These are phyloP conservation scores for Vipera latastei DNA, from an alignment of 2,797 vertebrate genomes.

Conservation along the genomic window DNA sequence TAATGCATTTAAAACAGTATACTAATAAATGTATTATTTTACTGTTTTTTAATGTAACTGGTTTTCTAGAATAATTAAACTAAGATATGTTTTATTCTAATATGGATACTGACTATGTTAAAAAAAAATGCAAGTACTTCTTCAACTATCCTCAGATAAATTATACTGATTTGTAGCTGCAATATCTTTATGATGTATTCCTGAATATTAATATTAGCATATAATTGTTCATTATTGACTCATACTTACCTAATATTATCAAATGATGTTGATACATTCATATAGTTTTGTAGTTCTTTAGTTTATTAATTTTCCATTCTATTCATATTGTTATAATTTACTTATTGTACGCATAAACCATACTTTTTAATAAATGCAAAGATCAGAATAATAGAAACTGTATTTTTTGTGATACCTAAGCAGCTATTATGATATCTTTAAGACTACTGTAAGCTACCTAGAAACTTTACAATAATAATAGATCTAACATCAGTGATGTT, in stretches of 20 bases:
- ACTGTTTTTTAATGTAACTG: background rate
- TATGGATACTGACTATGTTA: constrained; percentile 48
- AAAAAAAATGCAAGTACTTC: constrained; percentile 44
- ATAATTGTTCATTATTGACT: constrained; percentile 35
- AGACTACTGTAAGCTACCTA: background rate
- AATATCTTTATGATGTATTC: background rate
- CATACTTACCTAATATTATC: constrained; percentile 14
- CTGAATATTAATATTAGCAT: constrained; percentile 23
- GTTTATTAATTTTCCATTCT: constrained; percentile 9
- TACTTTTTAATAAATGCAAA: background rate
- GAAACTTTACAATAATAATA: constrained; percentile 52
- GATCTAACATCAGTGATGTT: constrained; percentile 46
- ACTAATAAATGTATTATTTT: background rate
- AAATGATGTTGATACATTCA: background rate
- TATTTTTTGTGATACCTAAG: background rate
- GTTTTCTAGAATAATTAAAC: constrained; percentile 54
- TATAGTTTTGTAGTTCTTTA: constrained; percentile 41
- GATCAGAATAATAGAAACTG: background rate
- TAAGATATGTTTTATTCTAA: constrained; percentile 44
- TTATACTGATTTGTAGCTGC: constrained; percentile 18
- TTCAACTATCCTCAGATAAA: constrained; percentile 41
- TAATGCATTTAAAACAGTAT: background rate
- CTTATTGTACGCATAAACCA: background rate
- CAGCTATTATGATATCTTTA: background rate
- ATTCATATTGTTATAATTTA: constrained; percentile 14